Base-by-base conservation (phyloP, 1,140 invertebrate genomes). In the Trichogramma pretiosum region DNA sequence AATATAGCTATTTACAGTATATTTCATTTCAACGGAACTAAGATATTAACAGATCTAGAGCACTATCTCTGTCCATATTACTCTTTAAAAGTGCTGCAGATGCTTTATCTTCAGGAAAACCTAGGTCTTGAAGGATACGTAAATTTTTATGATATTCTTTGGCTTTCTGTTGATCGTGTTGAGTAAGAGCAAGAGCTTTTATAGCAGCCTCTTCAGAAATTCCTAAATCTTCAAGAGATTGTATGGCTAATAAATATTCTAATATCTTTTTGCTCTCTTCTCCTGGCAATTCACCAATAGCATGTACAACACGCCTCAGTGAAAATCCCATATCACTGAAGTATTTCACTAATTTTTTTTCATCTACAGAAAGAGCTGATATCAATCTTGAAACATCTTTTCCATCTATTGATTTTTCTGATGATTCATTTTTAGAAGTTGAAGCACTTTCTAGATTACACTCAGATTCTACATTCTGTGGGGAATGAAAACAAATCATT, bases 301-400 rank as follows among this genome's bases (percentile, higher is more conserved):
- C 83, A 53, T 84, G 77, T 5, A 84, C 79, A 2, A 87, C 84
- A 57, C 85, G 77, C n/a, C 81, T 75, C 46, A 84, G 61, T 0
- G 83, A 78, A 67, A 93, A 93, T 2, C 89, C 89, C 89, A 93
- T 93, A 38, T 80, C 77, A 56, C 77, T 81, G 18, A 91, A 79
- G 33, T 80, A 78, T 51, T 79, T 73, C 24, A 81, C 85, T 52
- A 89, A 71, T 35, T 72, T 74, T 61, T 85, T 81, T 41, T 79
- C 73, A 41, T 77, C 71, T 14, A 71, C 62, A 9, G 59, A 58
- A 30, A 70, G 56, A 39, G 64, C 60, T 8, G 50, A 43, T 2
- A 68, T 23, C n/a, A 55, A 49, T 41, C 61, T 60, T 3, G 48
- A n/a, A 16, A 55, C 5, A 46, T 59, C 58, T 2, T 53, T 50